A percentile compares a stretch with the other conserved stretches of the same genome.
phyloP scores from a whole-genome alignment of 2,888 invertebrate species.

The Harpagoxenus sublaevis region DNA sequence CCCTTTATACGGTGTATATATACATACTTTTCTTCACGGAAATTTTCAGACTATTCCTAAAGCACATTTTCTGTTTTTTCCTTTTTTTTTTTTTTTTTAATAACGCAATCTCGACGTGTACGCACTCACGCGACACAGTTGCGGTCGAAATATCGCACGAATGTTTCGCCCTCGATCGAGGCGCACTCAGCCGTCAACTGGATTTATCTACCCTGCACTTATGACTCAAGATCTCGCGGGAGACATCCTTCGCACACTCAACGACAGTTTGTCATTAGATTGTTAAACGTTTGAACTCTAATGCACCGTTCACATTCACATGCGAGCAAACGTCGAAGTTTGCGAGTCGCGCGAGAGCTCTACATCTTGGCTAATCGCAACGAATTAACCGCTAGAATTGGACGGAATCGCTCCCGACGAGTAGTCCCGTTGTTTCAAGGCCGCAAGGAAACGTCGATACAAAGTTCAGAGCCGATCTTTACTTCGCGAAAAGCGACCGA shows the following conservation, averaged over 20 bases:
- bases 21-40: background rate
- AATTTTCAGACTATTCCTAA: background rate
- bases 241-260: conserved; percentile 15
- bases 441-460: conserved; percentile 39
- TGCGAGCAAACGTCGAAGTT: conserved; percentile 11
- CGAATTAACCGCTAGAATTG: background rate
- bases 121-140: conserved; percentile 14
- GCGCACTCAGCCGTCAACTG: background rate
- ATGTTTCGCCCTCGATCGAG: background rate
- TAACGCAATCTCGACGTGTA: conserved; percentile 14
- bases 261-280: conserved; percentile 27
- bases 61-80: background rate
- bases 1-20: background rate
- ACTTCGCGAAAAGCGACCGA: conserved; percentile 65
- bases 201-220: conserved; percentile 13
- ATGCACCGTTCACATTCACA: conserved; percentile 25
- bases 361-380: background rate
- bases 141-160: background rate
- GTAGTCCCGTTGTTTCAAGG: conserved; percentile 56
- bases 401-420: conserved; percentile 33
- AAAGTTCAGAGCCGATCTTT: background rate
- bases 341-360: background rate
- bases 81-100: background rate
- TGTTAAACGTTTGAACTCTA: conserved; percentile 16
- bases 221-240: conserved; percentile 1